Evolutionary conservation across 2,797 vertebrate genomes (phyloP).

Genomic region (Cossypha polioptera): DNA sequence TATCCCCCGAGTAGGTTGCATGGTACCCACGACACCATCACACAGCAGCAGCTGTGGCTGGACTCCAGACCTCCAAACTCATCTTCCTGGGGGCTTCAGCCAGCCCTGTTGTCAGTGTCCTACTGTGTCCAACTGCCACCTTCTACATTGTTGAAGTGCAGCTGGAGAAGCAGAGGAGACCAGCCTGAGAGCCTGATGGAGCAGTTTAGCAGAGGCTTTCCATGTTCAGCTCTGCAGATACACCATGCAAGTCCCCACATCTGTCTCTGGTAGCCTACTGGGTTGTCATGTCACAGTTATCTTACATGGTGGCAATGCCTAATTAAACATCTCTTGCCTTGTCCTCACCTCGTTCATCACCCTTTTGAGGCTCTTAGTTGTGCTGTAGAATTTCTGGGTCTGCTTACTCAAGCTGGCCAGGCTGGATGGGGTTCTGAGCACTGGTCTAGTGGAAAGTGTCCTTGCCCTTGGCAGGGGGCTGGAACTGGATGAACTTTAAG

Average conservation of each 20-base stretch:
- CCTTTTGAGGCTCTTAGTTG: background rate
- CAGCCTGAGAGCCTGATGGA: background rate
- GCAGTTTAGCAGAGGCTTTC: background rate
- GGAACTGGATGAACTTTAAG: background rate
- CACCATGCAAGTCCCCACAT: no score
- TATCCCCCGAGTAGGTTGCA: background rate
- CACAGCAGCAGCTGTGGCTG: background rate
- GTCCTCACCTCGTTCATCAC: background rate
- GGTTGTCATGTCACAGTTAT: background rate
- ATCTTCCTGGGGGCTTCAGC: background rate
- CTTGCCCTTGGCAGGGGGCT: background rate
- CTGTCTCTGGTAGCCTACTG: background rate
- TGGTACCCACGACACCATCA: fast-evolving
- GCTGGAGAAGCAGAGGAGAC: background rate
- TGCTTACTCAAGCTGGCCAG: background rate
- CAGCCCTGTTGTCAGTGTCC: background rate
- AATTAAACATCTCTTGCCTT: background rate
- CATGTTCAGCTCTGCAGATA: fast-evolving
- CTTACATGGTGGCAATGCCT: background rate
- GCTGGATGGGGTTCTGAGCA: background rate
- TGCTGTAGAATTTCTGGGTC: background rate
- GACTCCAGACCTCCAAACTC: background rate
- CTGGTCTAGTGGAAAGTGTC: background rate
- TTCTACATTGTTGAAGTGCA: background rate
- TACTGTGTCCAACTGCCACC: background rate